Percentiles rank a stretch among this genome's conserved stretches.
Conservation (phyloP, 2,797 vertebrate genomes). For the Eulemur rubriventer region DNA sequence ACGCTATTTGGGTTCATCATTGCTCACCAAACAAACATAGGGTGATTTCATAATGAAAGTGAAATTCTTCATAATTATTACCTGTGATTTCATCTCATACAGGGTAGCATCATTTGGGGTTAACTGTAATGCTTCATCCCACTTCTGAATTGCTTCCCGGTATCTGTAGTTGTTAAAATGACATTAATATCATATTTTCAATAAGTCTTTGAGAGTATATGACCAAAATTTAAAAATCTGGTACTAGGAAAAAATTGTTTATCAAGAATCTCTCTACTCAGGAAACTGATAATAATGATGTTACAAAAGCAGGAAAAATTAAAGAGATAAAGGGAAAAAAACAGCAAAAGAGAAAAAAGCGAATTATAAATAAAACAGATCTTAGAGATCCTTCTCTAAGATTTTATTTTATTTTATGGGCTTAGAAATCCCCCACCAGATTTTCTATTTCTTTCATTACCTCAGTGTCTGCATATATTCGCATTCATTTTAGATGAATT, state of each 20-base stretch:
- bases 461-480: neutral
- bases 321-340: neutral
- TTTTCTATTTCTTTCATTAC: neutral
- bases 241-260: conserved; percentile 21
- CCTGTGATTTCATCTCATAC: conserved; percentile 99
- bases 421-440: neutral
- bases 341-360: neutral
- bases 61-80: conserved; percentile 74
- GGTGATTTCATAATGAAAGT: neutral
- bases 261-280: conserved; percentile 17
- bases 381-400: neutral
- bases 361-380: conserved; percentile 19
- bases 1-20: neutral
- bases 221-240: conserved; percentile 20
- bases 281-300: neutral
- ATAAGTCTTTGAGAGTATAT: neutral
- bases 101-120: conserved; percentile 93
- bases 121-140: conserved; percentile 96
- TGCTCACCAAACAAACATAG: neutral
- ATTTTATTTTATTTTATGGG: neutral
- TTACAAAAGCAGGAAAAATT: conserved; percentile 4
- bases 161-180: conserved; percentile 87
- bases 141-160: conserved; percentile 94
- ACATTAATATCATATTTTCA: conserved; percentile 61
- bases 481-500: neutral